Percentiles rank a stretch among this genome's conserved stretches.
Evolutionary conservation across 2,797 vertebrate species (phyloP).

Genomic region (Lemur catta): DNA sequence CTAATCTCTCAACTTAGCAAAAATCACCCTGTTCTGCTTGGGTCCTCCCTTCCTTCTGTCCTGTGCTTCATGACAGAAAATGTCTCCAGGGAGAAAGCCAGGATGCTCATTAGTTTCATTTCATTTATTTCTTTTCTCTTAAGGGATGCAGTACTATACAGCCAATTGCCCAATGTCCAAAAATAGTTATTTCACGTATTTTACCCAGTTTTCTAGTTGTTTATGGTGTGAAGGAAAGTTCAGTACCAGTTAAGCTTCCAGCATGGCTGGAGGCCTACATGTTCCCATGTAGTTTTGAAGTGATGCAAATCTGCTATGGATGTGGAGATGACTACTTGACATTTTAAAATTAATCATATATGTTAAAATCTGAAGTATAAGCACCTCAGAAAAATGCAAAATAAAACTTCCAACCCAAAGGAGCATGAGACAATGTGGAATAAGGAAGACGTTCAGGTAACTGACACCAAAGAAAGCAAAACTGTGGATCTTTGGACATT

Average conservation of each 20-base stretch:
- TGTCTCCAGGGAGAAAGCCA: background rate
- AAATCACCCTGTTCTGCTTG: background rate
- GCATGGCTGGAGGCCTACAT: background rate
- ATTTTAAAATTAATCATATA: constrained; percentile 43
- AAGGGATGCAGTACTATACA: background rate
- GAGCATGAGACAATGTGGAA: background rate
- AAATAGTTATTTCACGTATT: constrained; percentile 36
- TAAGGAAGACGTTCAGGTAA: background rate
- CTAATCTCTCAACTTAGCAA: background rate
- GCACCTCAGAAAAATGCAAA: constrained; percentile 49
- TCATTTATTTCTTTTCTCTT: constrained; percentile 2
- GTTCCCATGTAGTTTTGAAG: constrained; percentile 2
- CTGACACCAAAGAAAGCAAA: background rate
- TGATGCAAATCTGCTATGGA: constrained; percentile 5
- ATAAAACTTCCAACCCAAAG: constrained; percentile 44
- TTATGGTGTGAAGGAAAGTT: constrained; percentile 15
- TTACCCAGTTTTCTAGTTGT: constrained; percentile 7
- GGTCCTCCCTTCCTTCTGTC: too few species aligned
- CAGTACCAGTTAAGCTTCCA: constrained; percentile 39
- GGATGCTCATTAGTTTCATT: background rate
- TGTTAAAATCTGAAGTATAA: constrained; percentile 30
- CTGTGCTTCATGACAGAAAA: background rate
- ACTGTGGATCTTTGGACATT: background rate
- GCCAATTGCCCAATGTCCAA: background rate
- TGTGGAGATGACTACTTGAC: constrained; percentile 27